Conservation (phyloP, 2,797 vertebrate species). For the Amazona ochrocephala region DNA sequence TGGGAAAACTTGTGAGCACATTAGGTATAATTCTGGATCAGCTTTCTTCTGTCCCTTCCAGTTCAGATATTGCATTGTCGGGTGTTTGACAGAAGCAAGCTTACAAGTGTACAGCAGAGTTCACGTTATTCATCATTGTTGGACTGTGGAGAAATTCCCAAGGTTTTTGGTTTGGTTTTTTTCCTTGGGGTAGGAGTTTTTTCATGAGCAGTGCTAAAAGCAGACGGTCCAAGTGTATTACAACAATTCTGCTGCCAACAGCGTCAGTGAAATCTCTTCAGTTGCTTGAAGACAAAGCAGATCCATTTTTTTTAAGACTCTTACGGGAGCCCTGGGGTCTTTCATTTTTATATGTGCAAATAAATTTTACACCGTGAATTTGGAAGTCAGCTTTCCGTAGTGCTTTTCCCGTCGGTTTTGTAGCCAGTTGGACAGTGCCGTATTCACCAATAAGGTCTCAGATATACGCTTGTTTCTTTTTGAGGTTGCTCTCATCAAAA, state of each 20-base stretch:
- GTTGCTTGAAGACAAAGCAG: not conserved
- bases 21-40: not conserved
- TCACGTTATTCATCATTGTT: not conserved
- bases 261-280: not conserved
- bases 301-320: not conserved
- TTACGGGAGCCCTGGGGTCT: not conserved
- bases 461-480: not conserved
- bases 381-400: not conserved
- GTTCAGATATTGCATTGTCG: not conserved
- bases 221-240: not conserved
- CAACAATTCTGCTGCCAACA: not conserved
- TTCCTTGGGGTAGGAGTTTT: not conserved
- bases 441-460: not conserved
- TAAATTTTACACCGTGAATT: not conserved
- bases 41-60: not conserved
- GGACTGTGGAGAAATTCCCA: not conserved
- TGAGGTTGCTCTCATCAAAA: not conserved
- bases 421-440: not conserved
- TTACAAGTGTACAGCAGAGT: not conserved
- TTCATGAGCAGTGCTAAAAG: not conserved
- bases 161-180: not conserved
- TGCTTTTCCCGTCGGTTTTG: not conserved
- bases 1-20: conserved; percentile 7
- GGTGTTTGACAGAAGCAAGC: not conserved
- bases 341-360: not conserved